Conservation (phyloP, 1,140 invertebrate genomes). For the Magallana angulata region DNA sequence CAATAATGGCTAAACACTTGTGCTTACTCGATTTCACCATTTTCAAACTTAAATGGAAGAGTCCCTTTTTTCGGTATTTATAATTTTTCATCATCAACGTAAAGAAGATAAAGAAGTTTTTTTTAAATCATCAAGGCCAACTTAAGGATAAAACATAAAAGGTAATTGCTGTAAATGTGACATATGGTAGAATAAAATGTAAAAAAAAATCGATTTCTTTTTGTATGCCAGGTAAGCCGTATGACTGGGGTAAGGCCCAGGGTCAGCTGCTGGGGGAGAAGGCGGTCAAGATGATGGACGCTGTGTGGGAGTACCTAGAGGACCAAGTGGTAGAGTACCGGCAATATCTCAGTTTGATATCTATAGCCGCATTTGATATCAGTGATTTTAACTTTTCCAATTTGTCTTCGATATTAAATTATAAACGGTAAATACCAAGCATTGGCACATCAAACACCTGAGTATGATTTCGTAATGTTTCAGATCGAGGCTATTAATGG, state of each 20-base stretch:
- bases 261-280: slow-evolving; percentile 61
- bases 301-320: slow-evolving; percentile 70
- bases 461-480: neutral
- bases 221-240: slow-evolving; percentile 61
- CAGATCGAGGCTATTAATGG: slow-evolving; percentile 67
- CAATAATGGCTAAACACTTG: too few relatives aligned
- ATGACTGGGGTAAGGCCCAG: slow-evolving; percentile 72
- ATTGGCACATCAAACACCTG: too few relatives aligned
- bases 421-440: too few relatives aligned
- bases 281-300: slow-evolving; percentile 59
- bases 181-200: neutral
- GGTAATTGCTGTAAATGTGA: neutral
- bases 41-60: too few relatives aligned
- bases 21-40: too few relatives aligned
- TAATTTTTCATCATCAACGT: too few relatives aligned
- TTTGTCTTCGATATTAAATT: too few relatives aligned
- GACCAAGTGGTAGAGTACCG: slow-evolving; percentile 65
- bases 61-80: too few relatives aligned
- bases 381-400: too few relatives aligned
- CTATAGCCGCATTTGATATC: too few relatives aligned
- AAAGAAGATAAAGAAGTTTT: too few relatives aligned
- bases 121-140: neutral
- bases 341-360: too few relatives aligned
- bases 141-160: neutral
- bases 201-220: neutral